These are phyloP conservation scores for Formica selysi DNA, from an alignment of 1,140 invertebrate genomes.

Conservation along the genomic window DNA sequence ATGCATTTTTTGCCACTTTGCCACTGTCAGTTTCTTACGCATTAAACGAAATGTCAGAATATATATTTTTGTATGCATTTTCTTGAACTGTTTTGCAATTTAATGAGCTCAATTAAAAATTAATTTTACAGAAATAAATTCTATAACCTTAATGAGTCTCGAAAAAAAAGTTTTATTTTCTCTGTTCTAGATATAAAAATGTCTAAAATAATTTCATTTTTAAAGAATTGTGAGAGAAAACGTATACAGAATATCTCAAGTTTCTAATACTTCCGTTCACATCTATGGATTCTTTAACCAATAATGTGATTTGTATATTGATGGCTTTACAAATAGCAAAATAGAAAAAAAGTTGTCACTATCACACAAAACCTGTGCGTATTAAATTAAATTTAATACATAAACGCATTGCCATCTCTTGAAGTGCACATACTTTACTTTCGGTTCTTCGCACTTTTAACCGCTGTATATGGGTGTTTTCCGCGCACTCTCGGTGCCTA, in stretches of 20 bases:
- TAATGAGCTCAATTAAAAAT: background rate
- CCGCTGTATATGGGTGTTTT: constrained; percentile 4
- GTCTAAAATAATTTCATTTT: constrained; percentile 31
- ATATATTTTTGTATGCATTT: background rate
- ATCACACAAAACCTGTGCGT: background rate
- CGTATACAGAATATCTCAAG: background rate
- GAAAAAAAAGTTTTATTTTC: background rate
- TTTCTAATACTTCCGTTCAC: background rate
- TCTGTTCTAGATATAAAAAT: background rate
- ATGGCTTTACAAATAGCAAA: background rate
- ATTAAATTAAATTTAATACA: constrained; percentile 13
- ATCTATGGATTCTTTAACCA: background rate
- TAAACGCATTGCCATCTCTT: constrained; percentile 18
- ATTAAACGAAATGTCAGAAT: background rate
- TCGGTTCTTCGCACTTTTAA: constrained; percentile 44
- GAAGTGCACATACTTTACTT: background rate
- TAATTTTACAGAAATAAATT: background rate
- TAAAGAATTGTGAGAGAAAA: background rate
- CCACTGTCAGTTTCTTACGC: constrained; percentile 19
- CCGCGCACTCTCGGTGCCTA: constrained; percentile 9
- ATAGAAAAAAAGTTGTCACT: background rate
- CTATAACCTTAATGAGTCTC: background rate
- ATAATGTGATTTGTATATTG: background rate
- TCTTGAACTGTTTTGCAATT: background rate
- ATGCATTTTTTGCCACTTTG: background rate